These are phyloP conservation scores for Fundulus diaphanus DNA, from an alignment of 2,797 vertebrate genomes.

Conservation along the genomic window DNA sequence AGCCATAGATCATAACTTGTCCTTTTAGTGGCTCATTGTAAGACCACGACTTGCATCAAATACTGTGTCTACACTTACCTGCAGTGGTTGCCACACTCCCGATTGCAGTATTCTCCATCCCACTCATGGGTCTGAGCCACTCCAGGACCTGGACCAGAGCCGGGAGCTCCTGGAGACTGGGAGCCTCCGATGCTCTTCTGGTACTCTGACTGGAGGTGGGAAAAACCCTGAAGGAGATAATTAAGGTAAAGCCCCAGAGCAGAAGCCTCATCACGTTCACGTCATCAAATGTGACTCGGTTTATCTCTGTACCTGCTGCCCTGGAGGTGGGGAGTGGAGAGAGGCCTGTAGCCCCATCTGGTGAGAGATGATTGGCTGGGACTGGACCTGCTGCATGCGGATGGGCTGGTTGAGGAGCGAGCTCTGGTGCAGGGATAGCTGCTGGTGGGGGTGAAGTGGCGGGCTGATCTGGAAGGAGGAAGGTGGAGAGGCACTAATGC, in stretches of 20 bases:
- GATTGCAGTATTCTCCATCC: slow-evolving; percentile 94
- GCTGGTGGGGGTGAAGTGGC: slow-evolving; percentile 89
- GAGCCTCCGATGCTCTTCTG: slow-evolving; percentile 89
- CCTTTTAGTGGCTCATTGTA: background rate
- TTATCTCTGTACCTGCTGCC: slow-evolving; percentile 87
- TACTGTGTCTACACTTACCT: slow-evolving; percentile 80
- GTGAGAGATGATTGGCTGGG: slow-evolving; percentile 93
- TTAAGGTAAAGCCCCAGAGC: background rate
- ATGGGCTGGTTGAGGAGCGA: slow-evolving; percentile 93
- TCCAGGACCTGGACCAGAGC: slow-evolving; percentile 84
- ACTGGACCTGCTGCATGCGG: slow-evolving; percentile 96
- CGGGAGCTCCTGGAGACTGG: slow-evolving; percentile 91
- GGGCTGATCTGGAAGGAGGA: slow-evolving; percentile 96
- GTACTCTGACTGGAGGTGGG: slow-evolving; percentile 94
- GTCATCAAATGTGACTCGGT: background rate
- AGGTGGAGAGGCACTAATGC: slow-evolving; percentile 94
- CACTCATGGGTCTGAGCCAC: slow-evolving; percentile 88
- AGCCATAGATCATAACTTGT: background rate
- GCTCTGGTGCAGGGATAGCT: slow-evolving; percentile 94
- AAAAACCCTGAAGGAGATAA: slow-evolving; percentile 85
- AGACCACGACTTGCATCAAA: background rate
- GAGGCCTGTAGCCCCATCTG: slow-evolving; percentile 97
- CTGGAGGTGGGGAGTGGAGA: slow-evolving; percentile 92
- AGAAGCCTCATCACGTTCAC: background rate
- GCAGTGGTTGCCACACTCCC: slow-evolving; percentile 97